Evolutionary conservation across 2,113 vertebrate species (phyloP), one percentile per base, ranked within the genome.

Genomic region (Mobula hypostoma): DNA sequence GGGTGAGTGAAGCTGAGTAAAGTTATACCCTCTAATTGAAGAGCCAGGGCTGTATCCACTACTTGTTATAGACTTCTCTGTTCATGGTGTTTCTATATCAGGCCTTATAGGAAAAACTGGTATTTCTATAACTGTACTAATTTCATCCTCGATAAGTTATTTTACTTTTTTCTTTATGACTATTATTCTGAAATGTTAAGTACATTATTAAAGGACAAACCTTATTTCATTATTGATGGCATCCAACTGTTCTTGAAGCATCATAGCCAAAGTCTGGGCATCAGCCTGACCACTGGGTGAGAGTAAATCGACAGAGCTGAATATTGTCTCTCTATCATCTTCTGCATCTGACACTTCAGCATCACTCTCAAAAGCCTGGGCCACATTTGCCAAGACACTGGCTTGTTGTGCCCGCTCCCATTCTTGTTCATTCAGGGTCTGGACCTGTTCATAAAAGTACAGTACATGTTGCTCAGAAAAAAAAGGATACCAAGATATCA

Each of bases 211-310:
- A 0, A 68, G 79, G 11, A 40, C 1, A 0, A 94, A 99, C 99
- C 99, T 98, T 94, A 99, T 99, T 96, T 99, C 99, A 70, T 99
- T 99, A 97, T 99, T 99, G 96, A 99, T 99, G 6, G 99, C 98
- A 2, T 99, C 99, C 94, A 99, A 96, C 96, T 99, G 99, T 48
- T 99, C 99, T 95, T 99, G 99, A 94, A 99, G 97, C 99, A 99
- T 99, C 27, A 99, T 95, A 94, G 99, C 99, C 58, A 99, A 96
- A 0, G 99, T 99, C 95, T 99, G 99, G 5, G 99, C 99, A 5
- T 99, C 99, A 0, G 99, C 98, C 96, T 99, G 99, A 66, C 99
- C 99, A 0, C 97, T 97, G 21, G 99, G 99, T 0, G 99, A 99
- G 90, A 99, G 96, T 80, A 99, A 96, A 94, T 98, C 98, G 1